phyloP scores from a whole-genome alignment of 1,140 invertebrate species.

The Drosophila chauvacae region DNA sequence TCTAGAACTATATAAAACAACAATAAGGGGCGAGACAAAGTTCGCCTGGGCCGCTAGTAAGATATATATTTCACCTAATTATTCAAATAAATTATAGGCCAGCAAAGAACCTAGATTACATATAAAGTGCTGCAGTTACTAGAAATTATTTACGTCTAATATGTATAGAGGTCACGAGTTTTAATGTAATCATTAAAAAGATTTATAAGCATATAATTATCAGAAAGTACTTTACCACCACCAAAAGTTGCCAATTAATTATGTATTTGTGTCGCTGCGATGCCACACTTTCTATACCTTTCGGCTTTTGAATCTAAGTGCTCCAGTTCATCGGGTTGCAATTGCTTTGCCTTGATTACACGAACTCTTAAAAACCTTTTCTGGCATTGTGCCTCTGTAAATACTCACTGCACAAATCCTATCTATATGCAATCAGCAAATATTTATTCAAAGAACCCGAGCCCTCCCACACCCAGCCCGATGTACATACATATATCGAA shows the following conservation, averaged over 20 bases:
- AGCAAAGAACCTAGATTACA: not conserved
- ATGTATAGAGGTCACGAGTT: not conserved
- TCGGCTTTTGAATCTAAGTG: not conserved
- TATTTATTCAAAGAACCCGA: slow-evolving; percentile 48
- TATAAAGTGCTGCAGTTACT: not conserved
- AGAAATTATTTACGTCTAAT: not conserved
- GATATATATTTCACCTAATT: not conserved
- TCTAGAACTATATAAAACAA: no score
- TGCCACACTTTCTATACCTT: not conserved
- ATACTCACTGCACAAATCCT: slow-evolving; percentile 62
- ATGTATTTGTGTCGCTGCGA: slow-evolving; percentile 10
- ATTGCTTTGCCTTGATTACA: slow-evolving; percentile 30
- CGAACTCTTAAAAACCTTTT: slow-evolving; percentile 14
- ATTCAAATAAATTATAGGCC: not conserved
- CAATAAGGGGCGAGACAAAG: no score
- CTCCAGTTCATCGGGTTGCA: slow-evolving; percentile 5
- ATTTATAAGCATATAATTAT: not conserved
- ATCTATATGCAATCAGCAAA: slow-evolving; percentile 81
- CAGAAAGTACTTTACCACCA: not conserved
- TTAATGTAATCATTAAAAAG: not conserved
- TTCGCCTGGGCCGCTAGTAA: no score
- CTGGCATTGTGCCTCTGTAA: slow-evolving; percentile 43
- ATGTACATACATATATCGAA: slow-evolving; percentile 2
- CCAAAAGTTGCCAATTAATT: not conserved
- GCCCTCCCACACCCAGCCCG: not conserved